Conservation (phyloP, 2,797 vertebrate genomes). For the Chaetophractus vellerosus region DNA sequence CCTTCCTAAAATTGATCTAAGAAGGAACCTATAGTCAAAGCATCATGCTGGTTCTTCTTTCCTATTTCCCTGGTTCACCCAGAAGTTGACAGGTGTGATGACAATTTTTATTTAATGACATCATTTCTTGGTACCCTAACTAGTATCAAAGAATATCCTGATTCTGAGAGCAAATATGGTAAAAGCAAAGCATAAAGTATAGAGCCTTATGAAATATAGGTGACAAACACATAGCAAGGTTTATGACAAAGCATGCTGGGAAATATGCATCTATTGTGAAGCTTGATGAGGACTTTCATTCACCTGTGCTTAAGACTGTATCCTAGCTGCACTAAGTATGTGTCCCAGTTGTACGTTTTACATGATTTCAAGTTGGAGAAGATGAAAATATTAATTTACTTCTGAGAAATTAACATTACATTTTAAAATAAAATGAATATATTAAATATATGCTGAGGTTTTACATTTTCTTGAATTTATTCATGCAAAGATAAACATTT, state of each 20-base stretch:
- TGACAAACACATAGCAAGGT: not conserved
- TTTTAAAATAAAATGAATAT: not conserved
- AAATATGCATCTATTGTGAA: not conserved
- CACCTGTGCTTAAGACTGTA: not conserved
- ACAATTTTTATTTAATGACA: conserved; percentile 1
- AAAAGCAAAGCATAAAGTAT: not conserved
- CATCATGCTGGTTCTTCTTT: not conserved
- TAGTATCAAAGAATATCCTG: not conserved
- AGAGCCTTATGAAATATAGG: not conserved
- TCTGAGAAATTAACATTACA: not conserved
- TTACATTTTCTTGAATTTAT: not conserved
- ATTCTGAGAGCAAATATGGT: not conserved
- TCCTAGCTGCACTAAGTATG: not conserved
- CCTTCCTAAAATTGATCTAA: not conserved
- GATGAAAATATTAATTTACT: not conserved
- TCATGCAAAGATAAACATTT: not conserved
- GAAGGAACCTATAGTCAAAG: not conserved
- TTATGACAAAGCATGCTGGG: not conserved
- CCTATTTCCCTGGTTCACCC: not conserved
- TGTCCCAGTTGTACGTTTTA: not conserved
- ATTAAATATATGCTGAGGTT: not conserved
- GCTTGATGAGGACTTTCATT: not conserved
- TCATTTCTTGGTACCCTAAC: not conserved
- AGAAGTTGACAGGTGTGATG: not conserved
- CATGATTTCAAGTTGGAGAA: not conserved